Percentiles rank a stretch among this genome's conserved stretches.
phyloP scores from a whole-genome alignment of 1,140 invertebrate genomes.

The Rhizoglyphus robini region DNA sequence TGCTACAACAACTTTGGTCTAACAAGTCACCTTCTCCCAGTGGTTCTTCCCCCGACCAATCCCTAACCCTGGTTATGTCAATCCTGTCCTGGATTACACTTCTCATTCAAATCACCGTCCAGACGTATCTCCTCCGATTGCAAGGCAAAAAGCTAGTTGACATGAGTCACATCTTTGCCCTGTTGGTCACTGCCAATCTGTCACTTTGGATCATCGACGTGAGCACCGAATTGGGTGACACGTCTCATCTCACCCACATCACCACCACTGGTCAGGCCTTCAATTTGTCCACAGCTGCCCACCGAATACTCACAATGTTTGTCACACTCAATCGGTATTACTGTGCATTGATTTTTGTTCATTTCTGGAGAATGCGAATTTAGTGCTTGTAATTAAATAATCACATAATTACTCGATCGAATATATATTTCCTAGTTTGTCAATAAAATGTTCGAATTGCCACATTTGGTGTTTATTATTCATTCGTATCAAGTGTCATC shows the following conservation, averaged over 20 bases:
- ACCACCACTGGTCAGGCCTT: no score
- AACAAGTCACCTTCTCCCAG: background rate
- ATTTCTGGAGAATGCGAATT: slow-evolving; percentile 18
- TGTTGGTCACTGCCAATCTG: slow-evolving; percentile 21
- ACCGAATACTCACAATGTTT: background rate
- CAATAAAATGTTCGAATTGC: background rate
- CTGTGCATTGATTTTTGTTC: slow-evolving; percentile 18
- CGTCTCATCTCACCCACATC: no score
- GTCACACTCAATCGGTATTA: slow-evolving; percentile 19
- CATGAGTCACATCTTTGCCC: slow-evolving; percentile 18
- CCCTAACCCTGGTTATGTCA: background rate
- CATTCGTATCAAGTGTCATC: no score
- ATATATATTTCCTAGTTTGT: no score
- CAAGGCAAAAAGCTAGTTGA: slow-evolving; percentile 18
- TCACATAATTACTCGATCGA: background rate
- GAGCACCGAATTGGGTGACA: background rate
- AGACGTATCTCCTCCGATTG: slow-evolving; percentile 20
- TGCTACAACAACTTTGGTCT: background rate
- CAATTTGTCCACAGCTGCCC: background rate
- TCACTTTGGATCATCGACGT: slow-evolving; percentile 22
- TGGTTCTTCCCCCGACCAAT: background rate
- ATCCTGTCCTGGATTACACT: background rate
- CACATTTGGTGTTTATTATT: background rate
- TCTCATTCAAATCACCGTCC: slow-evolving; percentile 21
- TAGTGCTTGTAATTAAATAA: background rate